Evolutionary conservation across 2,888 invertebrate species (phyloP).

Genomic region (Ptychoptera albimana): DNA sequence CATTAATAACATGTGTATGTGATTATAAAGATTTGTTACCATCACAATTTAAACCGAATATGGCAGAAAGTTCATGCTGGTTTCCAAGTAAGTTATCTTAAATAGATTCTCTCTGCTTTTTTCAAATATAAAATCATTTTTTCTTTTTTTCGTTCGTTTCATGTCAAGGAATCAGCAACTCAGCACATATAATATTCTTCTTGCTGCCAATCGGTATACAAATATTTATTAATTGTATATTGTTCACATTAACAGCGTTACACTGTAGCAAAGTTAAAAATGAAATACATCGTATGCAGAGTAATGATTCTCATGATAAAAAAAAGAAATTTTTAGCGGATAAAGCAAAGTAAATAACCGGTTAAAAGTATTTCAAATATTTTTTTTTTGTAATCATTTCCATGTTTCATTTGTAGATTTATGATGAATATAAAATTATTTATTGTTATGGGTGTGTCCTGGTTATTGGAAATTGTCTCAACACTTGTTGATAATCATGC

Average conservation of each 20-base stretch:
- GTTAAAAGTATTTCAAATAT: too few species aligned
- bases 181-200: conserved; percentile 40
- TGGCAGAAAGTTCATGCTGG: conserved; percentile 49
- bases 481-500: conserved; percentile 36
- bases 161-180: conserved; percentile 20
- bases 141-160: conserved; percentile 1
- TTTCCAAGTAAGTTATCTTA: conserved; percentile 37
- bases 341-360: conserved; percentile 52
- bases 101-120: conserved; percentile 12
- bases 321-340: conserved; percentile 42
- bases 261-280: conserved; percentile 58
- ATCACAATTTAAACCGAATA: conserved; percentile 37
- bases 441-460: conserved; percentile 64
- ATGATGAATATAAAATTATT: conserved; percentile 56
- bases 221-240: conserved; percentile 43
- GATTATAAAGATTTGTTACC: conserved; percentile 36
- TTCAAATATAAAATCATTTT: conserved; percentile 8
- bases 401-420: conserved; percentile 34
- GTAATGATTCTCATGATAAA: conserved; percentile 32
- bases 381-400: too few species aligned
- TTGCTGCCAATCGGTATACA: conserved; percentile 47
- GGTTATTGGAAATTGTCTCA: conserved; percentile 50
- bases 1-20: conserved; percentile 36
- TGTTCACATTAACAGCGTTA: conserved; percentile 51
- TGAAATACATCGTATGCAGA: conserved; percentile 54